Evolutionary conservation across 2,113 vertebrate species (phyloP).

Genomic region (Neopipo cinnamomea): DNA sequence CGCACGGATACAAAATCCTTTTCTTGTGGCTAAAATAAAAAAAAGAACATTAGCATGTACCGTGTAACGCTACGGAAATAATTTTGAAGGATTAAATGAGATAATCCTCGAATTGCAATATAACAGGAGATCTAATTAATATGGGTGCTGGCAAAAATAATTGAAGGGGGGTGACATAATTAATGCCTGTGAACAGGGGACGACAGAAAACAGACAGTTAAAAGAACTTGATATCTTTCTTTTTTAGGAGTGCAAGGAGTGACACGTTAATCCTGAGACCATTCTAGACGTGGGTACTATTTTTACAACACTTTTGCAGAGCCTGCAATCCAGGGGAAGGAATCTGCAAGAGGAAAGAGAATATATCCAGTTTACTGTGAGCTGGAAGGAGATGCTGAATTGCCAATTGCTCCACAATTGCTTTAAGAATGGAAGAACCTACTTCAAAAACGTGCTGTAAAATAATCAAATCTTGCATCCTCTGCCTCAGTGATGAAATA

Average conservation of each 20-base stretch:
- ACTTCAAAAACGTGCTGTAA: neutral
- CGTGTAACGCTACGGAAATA: neutral
- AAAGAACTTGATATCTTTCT: neutral
- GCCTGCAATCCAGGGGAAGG: neutral
- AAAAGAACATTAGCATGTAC: neutral
- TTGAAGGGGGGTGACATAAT: neutral
- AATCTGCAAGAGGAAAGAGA: neutral
- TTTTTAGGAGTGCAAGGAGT: neutral
- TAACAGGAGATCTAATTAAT: neutral
- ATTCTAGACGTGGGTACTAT: neutral
- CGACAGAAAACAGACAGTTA: neutral
- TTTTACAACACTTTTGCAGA: neutral
- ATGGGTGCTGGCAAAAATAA: neutral
- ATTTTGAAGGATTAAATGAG: neutral
- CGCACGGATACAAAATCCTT: fast-evolving
- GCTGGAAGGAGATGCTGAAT: neutral
- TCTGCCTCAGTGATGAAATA: neutral
- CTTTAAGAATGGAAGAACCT: neutral
- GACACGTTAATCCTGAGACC: neutral
- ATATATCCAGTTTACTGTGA: neutral
- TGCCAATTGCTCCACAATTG: neutral
- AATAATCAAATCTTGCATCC: neutral
- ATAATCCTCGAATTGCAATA: neutral
- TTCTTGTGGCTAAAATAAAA: neutral
- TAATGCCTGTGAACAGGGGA: neutral